Evolutionary conservation across 2,113 vertebrate species (phyloP).

Genomic region (Choloepus hoffmanni): DNA sequence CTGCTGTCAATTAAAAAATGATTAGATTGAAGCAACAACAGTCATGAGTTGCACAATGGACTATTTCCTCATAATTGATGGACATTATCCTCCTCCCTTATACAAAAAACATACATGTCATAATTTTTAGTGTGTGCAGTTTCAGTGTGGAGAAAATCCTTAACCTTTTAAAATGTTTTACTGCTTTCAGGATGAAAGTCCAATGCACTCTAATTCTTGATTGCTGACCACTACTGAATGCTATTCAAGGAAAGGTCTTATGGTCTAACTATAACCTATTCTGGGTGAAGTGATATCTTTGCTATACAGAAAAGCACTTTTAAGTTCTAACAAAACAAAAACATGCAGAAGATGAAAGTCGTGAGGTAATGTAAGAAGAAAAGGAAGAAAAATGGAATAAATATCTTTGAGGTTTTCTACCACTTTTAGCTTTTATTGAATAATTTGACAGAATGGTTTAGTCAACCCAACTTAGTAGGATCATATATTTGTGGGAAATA

Average conservation of each 20-base stretch:
- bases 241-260: not conserved
- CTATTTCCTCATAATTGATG: not conserved
- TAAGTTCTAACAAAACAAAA: slow-evolving; percentile 44
- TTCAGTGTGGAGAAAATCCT: not conserved
- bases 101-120: not conserved
- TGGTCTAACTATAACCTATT: not conserved
- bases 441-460: slow-evolving; percentile 29
- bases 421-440: slow-evolving; percentile 12
- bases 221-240: not conserved
- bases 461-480: not conserved
- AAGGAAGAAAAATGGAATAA: not conserved
- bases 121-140: not conserved
- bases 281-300: not conserved
- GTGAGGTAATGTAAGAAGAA: not conserved
- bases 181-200: not conserved
- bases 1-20: not conserved
- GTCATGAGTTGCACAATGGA: not conserved
- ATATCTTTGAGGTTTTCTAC: not conserved
- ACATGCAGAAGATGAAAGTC: slow-evolving; percentile 35
- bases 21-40: not conserved
- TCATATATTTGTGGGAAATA: slow-evolving; percentile 7
- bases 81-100: not conserved
- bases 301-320: slow-evolving; percentile 54
- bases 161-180: not conserved
- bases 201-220: slow-evolving; percentile 50